Base-by-base conservation (phyloP, 2,888 invertebrate genomes). In the Meandrusa payeni region DNA sequence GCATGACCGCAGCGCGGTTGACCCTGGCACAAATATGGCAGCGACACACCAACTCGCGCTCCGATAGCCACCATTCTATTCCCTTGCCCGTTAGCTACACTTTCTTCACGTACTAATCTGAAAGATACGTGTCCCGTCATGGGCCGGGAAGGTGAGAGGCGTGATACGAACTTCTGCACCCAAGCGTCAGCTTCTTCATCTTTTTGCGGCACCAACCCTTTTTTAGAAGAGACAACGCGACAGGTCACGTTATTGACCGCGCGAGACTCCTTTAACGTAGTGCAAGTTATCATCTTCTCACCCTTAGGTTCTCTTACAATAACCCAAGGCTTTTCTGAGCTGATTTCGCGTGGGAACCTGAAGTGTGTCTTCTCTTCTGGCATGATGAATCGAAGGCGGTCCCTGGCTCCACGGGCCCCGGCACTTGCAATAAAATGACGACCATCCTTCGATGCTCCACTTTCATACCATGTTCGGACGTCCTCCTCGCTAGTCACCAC, bases 171-270 rank as follows among this genome's bases (percentile, higher is more conserved):
- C 51, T 90, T 87, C 49, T 91, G 90, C 55, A 95, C 81, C 95
- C 95, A 94, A 10, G 89, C 83, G 56, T 92, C 90, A 36, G 95
- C 90, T 55, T 93, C 92, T 41, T 90, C 89, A 49, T 91, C 89
- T 52, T 91, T 90, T 52, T 91, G 90, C 0, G 94, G 93, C 37
- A 94, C 90, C 31, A 95, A 72, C 17, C 93, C 93, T 56, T 91
- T 91, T 22, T 88, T 89, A 22, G 89, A 88, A 33, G 90, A 80
- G 59, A 94, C 93, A 28, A 95, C 90, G 2, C 91, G 89, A 58
- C 95, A 95, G 1, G 93, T 93, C 11, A 95, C 94, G 64, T 95
- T 95, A 39, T 94, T 94, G 23, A 94, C 92, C 1, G 95, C 92
- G 32, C 90, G 89, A 1, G 94, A 94, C 45, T 93, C 93, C 66